Evolutionary conservation across 2,888 invertebrate genomes (phyloP).

Genomic region (Dasysyrphus tricinctus): DNA sequence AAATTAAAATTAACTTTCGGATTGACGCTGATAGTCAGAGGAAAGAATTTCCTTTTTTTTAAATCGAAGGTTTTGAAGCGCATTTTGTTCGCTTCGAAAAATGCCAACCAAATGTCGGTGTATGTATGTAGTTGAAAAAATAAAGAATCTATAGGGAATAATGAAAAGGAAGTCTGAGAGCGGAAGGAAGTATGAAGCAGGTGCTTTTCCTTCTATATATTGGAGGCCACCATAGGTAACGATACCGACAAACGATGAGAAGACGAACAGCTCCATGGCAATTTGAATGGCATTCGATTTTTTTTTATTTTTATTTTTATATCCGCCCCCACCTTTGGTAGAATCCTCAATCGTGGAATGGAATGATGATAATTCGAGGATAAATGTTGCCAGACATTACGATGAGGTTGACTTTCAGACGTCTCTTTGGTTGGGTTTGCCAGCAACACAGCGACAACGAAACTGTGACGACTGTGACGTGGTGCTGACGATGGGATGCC

Average conservation of each 20-base stretch:
- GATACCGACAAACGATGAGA: slow-evolving; percentile 42
- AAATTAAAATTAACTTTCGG: neutral
- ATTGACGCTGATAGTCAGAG: neutral
- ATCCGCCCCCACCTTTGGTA: slow-evolving; percentile 16
- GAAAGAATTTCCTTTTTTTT: neutral
- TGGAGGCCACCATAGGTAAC: slow-evolving; percentile 26
- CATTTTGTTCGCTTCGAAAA: slow-evolving; percentile 22
- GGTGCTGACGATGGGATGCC: slow-evolving; percentile 52
- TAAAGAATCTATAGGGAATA: slow-evolving; percentile 18
- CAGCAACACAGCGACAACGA: neutral
- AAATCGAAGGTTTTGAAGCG: slow-evolving; percentile 10
- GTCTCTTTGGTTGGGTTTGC: slow-evolving; percentile 50
- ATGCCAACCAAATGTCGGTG: neutral
- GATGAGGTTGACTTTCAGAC: slow-evolving; percentile 68
- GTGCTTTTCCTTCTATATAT: slow-evolving; percentile 27
- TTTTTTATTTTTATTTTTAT: slow-evolving; percentile 21
- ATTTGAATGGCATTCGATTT: slow-evolving; percentile 55
- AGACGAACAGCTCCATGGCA: slow-evolving; percentile 47
- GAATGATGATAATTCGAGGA: slow-evolving; percentile 67
- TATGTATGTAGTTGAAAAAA: slow-evolving; percentile 11
- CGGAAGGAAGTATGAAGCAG: slow-evolving; percentile 41
- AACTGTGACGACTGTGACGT: slow-evolving; percentile 28
- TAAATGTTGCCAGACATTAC: slow-evolving; percentile 61
- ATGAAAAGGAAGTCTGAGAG: slow-evolving; percentile 25
- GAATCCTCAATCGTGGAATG: slow-evolving; percentile 21